phyloP scores from a whole-genome alignment of 2,888 invertebrate genomes.

The Orchestes rusci region DNA sequence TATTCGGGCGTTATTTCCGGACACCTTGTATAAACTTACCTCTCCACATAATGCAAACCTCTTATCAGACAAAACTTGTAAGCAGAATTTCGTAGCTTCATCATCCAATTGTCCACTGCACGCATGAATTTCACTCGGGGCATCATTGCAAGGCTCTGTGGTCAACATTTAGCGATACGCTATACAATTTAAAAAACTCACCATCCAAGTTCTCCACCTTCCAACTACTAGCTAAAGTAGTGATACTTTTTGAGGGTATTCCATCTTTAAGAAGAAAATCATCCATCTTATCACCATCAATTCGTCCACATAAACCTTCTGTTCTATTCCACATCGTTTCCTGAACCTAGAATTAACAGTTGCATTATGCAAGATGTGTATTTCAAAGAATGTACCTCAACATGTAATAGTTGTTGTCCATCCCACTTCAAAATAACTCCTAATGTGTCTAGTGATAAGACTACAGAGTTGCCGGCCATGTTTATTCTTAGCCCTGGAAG shows the following conservation, averaged over 20 bases:
- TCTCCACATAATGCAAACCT: slow-evolving; percentile 62
- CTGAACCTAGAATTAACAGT: slow-evolving; percentile 49
- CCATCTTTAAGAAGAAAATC: slow-evolving; percentile 62
- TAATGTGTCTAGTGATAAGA: slow-evolving; percentile 59
- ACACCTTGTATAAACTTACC: too few species aligned
- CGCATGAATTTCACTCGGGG: slow-evolving; percentile 46
- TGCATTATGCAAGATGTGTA: not conserved
- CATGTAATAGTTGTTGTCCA: slow-evolving; percentile 44
- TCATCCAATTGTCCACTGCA: slow-evolving; percentile 43
- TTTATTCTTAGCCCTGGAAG: slow-evolving; percentile 67
- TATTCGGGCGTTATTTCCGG: too few species aligned
- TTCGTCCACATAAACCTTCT: slow-evolving; percentile 72
- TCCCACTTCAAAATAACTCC: slow-evolving; percentile 75
- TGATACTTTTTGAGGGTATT: slow-evolving; percentile 42
- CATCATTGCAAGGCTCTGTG: slow-evolving; percentile 51
- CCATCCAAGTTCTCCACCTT: slow-evolving; percentile 43
- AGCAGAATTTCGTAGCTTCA: slow-evolving; percentile 55
- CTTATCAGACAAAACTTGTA: slow-evolving; percentile 54
- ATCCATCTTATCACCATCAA: slow-evolving; percentile 63
- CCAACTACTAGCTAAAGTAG: slow-evolving; percentile 55
- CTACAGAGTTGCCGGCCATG: slow-evolving; percentile 62
- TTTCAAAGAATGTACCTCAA: slow-evolving; percentile 34
- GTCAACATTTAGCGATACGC: not conserved
- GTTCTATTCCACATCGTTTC: slow-evolving; percentile 71
- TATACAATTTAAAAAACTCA: slow-evolving; percentile 21